Base-by-base conservation (phyloP, 2,113 vertebrate species). In the Miniopterus natalensis region DNA sequence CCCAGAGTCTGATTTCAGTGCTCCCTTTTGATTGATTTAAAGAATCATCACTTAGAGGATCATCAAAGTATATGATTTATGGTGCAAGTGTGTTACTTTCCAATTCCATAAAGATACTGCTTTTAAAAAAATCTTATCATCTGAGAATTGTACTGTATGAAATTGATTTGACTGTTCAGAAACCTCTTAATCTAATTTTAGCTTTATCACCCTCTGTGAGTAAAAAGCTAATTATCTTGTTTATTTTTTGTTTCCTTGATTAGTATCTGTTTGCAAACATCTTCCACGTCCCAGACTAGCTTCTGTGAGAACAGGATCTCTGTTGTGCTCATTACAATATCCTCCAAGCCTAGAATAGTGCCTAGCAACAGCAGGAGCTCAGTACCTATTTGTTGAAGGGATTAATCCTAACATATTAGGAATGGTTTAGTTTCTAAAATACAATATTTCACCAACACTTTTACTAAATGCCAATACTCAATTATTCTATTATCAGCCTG, bases 1-100 rank as follows among this genome's bases (percentile, higher is more conserved):
- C 47, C 85, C 74, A 70, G 61, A 93, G 92, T 55, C 31, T n/a
- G 2, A 75, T 86, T 94, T 75, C 29, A 83, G 27, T 23, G 20
- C 5, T 70, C 66, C 59, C 31, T 84, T 94, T 94, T 40, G 55
- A 49, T 95, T 14, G n/a, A 55, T 31, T 93, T 93, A 42, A 42
- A 68, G 6, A 88, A 55, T 40, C 31, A 17, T n/a, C 47, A 90
- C 18, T 31, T 84, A 81, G 17, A 68, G 0, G n/a, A 61, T 1
- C 27, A 23, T 27, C 45, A 65, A 75, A 51, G 55, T 86, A 80
- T 51, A 81, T 15, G 80, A 25, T 73, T 70, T 94, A 15, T 84
- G 31, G 15, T 84, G 12, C 27, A 49, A 36, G n/a, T 86, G 21
- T 86, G 25, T 84, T 73, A 23, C 25, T 59, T 71, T 94, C 63